These are phyloP conservation scores for Pseudochirops cupreus DNA, from an alignment of 2,797 vertebrate genomes.

Conservation along the genomic window DNA sequence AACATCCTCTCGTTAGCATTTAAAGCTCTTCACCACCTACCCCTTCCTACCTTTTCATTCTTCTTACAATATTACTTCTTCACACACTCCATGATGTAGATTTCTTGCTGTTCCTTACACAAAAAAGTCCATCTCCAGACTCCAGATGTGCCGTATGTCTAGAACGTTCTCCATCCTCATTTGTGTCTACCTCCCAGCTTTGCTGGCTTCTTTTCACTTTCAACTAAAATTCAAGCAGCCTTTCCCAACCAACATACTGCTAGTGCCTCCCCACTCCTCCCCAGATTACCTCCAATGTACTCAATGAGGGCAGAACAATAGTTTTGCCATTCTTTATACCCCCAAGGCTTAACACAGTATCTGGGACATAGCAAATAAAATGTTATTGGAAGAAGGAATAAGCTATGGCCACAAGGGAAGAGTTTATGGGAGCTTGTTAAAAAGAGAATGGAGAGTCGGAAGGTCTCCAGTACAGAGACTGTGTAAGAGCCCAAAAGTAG, in stretches of 20 bases:
- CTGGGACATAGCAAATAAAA: neutral
- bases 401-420: neutral
- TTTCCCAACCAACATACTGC: neutral
- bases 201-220: neutral
- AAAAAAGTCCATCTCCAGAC: neutral
- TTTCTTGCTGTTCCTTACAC: neutral
- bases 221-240: neutral
- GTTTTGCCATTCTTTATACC: neutral
- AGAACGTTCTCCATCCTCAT: neutral
- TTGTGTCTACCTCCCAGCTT: neutral
- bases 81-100: neutral
- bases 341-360: neutral
- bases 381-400: neutral
- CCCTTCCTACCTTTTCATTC: neutral
- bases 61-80: neutral
- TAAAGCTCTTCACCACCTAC: neutral
- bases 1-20: too few species aligned
- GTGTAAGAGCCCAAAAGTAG: neutral
- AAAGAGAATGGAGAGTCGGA: neutral
- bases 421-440: neutral
- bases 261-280: neutral
- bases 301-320: neutral
- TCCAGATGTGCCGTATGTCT: neutral
- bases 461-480: neutral
- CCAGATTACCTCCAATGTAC: neutral